Evolutionary conservation across 2,888 invertebrate genomes (phyloP).

Genomic region (Xanthorhoe designata): DNA sequence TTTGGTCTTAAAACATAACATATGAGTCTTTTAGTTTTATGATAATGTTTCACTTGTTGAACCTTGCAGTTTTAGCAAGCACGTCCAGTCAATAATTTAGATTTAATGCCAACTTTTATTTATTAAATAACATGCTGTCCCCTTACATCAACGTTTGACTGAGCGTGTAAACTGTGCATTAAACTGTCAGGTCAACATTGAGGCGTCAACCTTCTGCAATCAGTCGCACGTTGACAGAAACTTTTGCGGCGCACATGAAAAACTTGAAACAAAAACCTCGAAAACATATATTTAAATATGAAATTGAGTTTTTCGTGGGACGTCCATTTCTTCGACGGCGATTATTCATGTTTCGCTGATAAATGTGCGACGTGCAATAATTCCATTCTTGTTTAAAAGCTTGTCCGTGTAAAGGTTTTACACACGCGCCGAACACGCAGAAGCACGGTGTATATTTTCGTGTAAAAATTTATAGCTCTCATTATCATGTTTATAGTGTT

Average conservation of each 20-base stretch:
- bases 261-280: slow-evolving; percentile 50
- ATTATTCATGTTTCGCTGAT: slow-evolving; percentile 80
- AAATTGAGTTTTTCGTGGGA: slow-evolving; percentile 80
- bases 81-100: slow-evolving; percentile 38
- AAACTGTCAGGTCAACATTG: slow-evolving; percentile 32
- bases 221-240: slow-evolving; percentile 38
- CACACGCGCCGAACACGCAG: slow-evolving; percentile 60
- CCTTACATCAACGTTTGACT: slow-evolving; percentile 32
- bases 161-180: slow-evolving; percentile 38
- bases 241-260: slow-evolving; percentile 37
- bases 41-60: slow-evolving; percentile 27
- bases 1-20: slow-evolving; percentile 38
- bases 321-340: slow-evolving; percentile 74
- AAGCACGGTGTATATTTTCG: slow-evolving; percentile 56
- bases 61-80: slow-evolving; percentile 28
- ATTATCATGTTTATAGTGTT: slow-evolving; percentile 65
- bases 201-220: slow-evolving; percentile 39
- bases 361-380: slow-evolving; percentile 81
- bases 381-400: slow-evolving; percentile 78
- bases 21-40: slow-evolving; percentile 35
- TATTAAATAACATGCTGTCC: slow-evolving; percentile 27
- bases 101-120: slow-evolving; percentile 25
- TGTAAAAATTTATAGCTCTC: slow-evolving; percentile 65
- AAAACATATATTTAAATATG: slow-evolving; percentile 80
- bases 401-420: slow-evolving; percentile 66